A percentile compares a stretch with the other conserved stretches of the same genome.
Evolutionary conservation across 2,113 vertebrate genomes (phyloP).

Genomic region (Spea bombifrons): DNA sequence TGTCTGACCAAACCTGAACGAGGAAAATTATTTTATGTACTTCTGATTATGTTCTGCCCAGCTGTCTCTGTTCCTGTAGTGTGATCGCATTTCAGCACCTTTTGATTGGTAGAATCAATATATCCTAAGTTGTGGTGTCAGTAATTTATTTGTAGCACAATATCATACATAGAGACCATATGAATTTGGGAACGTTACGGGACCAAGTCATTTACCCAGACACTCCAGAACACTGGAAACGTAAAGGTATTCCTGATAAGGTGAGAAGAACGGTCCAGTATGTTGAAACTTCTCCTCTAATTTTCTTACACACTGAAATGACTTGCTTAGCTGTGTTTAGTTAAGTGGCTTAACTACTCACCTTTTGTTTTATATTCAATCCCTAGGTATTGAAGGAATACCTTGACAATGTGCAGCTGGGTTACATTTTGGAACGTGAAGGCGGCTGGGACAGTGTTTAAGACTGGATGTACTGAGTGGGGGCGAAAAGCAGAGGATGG

Average conservation of each 20-base stretch:
- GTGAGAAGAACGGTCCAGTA: constrained; percentile 56
- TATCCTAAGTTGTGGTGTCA: too few relatives aligned
- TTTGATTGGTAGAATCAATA: too few relatives aligned
- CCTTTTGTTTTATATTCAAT: constrained; percentile 39
- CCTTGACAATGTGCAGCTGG: constrained; percentile 92
- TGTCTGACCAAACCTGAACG: constrained; percentile 90
- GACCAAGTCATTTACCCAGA: constrained; percentile 98
- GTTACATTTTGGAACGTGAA: constrained; percentile 88
- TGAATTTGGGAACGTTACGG: constrained; percentile 91
- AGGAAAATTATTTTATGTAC: constrained; percentile 85
- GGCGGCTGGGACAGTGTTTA: constrained; percentile 89
- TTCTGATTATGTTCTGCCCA: too few relatives aligned
- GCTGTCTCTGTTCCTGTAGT: too few relatives aligned
- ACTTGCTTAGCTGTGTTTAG: not conserved
- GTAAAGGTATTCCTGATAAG: constrained; percentile 88
- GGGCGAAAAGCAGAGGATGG: too few relatives aligned
- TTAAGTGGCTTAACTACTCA: not conserved
- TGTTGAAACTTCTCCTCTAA: not conserved
- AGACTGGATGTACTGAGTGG: constrained; percentile 97
- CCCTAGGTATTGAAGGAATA: constrained; percentile 92
- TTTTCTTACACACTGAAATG: too few relatives aligned
- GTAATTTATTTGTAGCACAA: too few relatives aligned
- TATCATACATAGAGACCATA: constrained; percentile 94
- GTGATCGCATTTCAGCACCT: too few relatives aligned
- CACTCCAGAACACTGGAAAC: constrained; percentile 82